phyloP scores from a whole-genome alignment of 2,888 invertebrate genomes.

The Catonia carolina region DNA sequence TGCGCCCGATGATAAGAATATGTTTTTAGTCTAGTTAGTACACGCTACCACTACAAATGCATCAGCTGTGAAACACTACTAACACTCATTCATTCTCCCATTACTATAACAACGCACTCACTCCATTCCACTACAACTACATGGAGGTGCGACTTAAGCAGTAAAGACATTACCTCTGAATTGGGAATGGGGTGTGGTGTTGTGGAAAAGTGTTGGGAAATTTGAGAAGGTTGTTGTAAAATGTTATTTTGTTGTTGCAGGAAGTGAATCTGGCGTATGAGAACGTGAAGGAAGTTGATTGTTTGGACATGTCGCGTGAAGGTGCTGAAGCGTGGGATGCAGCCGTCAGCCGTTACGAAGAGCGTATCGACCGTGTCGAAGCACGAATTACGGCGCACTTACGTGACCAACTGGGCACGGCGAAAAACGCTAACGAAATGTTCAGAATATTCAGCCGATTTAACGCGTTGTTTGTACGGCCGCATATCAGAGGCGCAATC shows the following conservation, averaged over 20 bases:
- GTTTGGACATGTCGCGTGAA: slow-evolving; percentile 93
- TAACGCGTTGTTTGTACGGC: slow-evolving; percentile 97
- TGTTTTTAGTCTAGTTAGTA: no score
- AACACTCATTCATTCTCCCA: no score
- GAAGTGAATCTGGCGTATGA: slow-evolving; percentile 90
- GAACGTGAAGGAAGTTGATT: slow-evolving; percentile 97
- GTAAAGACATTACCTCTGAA: no score
- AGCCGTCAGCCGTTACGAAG: slow-evolving; percentile 93
- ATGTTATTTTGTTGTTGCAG: slow-evolving; percentile 35
- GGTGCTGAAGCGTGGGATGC: slow-evolving; percentile 98
- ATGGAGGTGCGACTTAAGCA: no score
- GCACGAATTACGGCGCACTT: slow-evolving; percentile 95
- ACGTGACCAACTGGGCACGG: slow-evolving; percentile 94
- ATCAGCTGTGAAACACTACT: no score
- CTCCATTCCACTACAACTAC: no score
- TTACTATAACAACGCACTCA: no score
- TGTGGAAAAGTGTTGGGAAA: no score
- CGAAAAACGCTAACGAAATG: slow-evolving; percentile 99
- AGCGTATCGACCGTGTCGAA: slow-evolving; percentile 96
- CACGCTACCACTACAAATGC: no score
- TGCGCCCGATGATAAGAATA: no score
- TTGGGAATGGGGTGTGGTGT: no score
- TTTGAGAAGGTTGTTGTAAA: no score
- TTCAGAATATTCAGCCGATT: slow-evolving; percentile 97
- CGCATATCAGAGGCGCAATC: slow-evolving; percentile 97